Percentiles rank a stretch among this genome's conserved stretches.
Conservation (phyloP, 2,113 vertebrate genomes). For the Phaetusa simplex region DNA sequence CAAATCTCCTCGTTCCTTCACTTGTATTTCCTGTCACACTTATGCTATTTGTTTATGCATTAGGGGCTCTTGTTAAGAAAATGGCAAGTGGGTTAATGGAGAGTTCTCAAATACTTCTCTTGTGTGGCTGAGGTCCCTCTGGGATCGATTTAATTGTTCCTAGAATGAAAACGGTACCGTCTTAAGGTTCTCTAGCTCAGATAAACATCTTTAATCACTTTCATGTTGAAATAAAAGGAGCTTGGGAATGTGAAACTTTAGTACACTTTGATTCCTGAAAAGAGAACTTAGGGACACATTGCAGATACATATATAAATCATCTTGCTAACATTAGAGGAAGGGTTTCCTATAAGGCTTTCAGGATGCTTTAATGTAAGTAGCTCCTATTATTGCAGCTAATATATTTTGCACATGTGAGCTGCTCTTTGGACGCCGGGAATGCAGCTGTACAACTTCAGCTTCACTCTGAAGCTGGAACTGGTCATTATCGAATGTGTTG, state of each 20-base stretch:
- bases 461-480: slow-evolving; percentile 32
- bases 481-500: background rate
- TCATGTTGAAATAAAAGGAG: slow-evolving; percentile 75
- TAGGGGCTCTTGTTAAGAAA: slow-evolving; percentile 54
- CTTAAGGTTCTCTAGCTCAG: slow-evolving; percentile 68
- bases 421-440: background rate
- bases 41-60: slow-evolving; percentile 60
- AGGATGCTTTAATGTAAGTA: slow-evolving; percentile 55
- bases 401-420: slow-evolving; percentile 25
- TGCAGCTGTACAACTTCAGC: slow-evolving; percentile 47
- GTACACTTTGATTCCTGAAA: slow-evolving; percentile 69
- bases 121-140: slow-evolving; percentile 38
- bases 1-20: slow-evolving; percentile 33
- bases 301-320: slow-evolving; percentile 62
- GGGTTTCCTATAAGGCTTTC: slow-evolving; percentile 46
- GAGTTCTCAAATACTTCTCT: slow-evolving; percentile 64
- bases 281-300: slow-evolving; percentile 61
- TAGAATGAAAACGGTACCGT: slow-evolving; percentile 58
- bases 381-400: slow-evolving; percentile 27
- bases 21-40: slow-evolving; percentile 64
- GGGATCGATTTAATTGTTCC: slow-evolving; percentile 69
- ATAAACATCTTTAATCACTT: slow-evolving; percentile 79
- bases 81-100: slow-evolving; percentile 62
- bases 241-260: slow-evolving; percentile 69
- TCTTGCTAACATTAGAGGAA: slow-evolving; percentile 59